These are phyloP conservation scores for Hylaeus volcanicus DNA, from an alignment of 1,140 invertebrate genomes.

Conservation along the genomic window DNA sequence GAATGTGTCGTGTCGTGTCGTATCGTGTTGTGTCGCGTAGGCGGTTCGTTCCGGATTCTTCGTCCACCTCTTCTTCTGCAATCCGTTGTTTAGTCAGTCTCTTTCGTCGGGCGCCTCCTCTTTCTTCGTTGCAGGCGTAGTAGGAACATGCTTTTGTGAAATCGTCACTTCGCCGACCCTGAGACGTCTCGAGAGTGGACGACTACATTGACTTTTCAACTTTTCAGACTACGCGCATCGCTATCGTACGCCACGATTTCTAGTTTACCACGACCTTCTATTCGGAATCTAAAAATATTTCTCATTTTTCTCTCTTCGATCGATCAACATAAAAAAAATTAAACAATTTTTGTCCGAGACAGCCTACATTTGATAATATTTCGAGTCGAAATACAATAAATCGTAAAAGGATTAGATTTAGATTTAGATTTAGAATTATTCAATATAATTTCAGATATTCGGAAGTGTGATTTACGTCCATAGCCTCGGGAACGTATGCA, in stretches of 20 bases:
- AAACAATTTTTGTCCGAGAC: too few relatives aligned
- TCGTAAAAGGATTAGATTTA: too few relatives aligned
- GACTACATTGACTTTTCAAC: conserved; percentile 21
- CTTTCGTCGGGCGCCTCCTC: conserved; percentile 33
- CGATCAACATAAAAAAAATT: background rate
- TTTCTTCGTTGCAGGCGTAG: conserved; percentile 4
- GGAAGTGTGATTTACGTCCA: conserved; percentile 32
- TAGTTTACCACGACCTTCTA: conserved; percentile 14
- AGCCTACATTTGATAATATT: too few relatives aligned
- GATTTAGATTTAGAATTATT: conserved; percentile 6
- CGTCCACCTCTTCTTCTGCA: conserved; percentile 17
- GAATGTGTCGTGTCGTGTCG: background rate
- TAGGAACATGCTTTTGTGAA: conserved; percentile 49
- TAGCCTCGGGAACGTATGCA: background rate
- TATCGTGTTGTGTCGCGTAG: conserved; percentile 27
- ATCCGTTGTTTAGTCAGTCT: conserved; percentile 24
- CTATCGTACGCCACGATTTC: background rate
- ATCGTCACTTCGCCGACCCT: conserved; percentile 27
- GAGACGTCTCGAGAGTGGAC: conserved; percentile 32
- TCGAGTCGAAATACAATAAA: too few relatives aligned
- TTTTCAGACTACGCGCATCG: conserved; percentile 1
- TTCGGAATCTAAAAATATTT: too few relatives aligned
- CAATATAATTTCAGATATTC: conserved; percentile 37
- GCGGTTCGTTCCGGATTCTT: conserved; percentile 61
- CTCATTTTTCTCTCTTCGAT: background rate